Conservation (phyloP, 2,113 vertebrate species). For the Tyto alba region DNA sequence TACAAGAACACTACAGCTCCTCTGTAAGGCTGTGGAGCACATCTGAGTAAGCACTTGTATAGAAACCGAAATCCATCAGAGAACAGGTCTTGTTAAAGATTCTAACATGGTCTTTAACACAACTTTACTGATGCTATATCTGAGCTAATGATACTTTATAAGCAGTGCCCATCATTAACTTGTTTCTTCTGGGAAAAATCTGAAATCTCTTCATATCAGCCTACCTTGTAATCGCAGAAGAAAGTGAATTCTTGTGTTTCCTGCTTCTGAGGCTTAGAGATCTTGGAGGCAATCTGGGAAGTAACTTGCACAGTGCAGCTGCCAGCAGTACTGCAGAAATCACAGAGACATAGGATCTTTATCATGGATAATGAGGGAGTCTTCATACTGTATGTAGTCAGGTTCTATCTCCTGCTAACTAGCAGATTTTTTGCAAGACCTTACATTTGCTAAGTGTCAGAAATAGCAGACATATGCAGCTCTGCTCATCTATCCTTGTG, state of each 20-base stretch:
- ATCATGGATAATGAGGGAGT: neutral
- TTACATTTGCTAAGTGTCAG: neutral
- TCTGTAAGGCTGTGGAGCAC: neutral
- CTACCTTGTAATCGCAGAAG: neutral
- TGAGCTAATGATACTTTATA: neutral
- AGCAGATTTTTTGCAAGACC: neutral
- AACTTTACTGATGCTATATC: neutral
- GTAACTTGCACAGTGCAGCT: neutral
- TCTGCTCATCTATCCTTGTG: neutral
- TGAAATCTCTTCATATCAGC: neutral
- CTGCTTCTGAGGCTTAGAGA: neutral
- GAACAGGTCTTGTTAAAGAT: neutral
- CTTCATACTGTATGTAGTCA: neutral
- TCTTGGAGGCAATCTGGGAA: neutral
- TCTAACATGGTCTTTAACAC: neutral
- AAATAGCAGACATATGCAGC: neutral
- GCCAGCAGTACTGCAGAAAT: neutral
- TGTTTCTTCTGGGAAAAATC: neutral
- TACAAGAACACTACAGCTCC: neutral
- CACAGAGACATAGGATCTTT: neutral
- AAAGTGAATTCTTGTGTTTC: neutral
- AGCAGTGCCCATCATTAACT: neutral
- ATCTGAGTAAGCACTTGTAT: neutral
- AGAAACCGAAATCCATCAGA: neutral
- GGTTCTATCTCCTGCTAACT: neutral